Evolutionary conservation across 1,140 invertebrate species (phyloP).

Genomic region (Tetragonula clypearis): DNA sequence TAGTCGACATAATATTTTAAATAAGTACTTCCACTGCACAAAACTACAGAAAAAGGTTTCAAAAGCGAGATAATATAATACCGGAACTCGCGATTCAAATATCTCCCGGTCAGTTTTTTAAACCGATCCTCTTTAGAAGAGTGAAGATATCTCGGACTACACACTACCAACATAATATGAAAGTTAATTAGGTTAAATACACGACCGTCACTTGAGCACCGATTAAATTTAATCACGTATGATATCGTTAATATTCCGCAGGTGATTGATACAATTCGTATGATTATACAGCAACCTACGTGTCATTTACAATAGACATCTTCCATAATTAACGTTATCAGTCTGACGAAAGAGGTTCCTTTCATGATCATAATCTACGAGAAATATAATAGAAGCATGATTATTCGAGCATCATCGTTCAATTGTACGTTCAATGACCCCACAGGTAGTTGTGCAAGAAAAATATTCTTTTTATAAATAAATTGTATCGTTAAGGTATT

Average conservation of each 20-base stretch:
- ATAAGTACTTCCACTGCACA: not conserved
- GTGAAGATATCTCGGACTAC: constrained; percentile 14
- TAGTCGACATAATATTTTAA: not conserved
- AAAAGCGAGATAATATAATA: too few species aligned
- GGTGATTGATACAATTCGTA: constrained; percentile 61
- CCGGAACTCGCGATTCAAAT: not conserved
- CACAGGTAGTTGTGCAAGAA: not conserved
- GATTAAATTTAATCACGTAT: constrained; percentile 61
- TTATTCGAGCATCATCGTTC: not conserved
- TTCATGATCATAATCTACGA: not conserved
- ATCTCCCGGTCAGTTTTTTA: not conserved
- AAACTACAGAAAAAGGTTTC: not conserved
- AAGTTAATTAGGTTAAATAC: constrained; percentile 65
- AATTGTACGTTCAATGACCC: not conserved
- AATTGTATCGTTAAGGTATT: constrained; percentile 19
- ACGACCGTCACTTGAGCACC: constrained; percentile 35
- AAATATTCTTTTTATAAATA: constrained; percentile 8
- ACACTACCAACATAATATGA: constrained; percentile 25
- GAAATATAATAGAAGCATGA: not conserved
- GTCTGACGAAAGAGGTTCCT: not conserved
- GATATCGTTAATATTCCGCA: constrained; percentile 58
- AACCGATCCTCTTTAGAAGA: not conserved
- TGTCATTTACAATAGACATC: constrained; percentile 22
- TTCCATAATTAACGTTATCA: constrained; percentile 38
- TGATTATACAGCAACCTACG: constrained; percentile 44